These are phyloP conservation scores for Labeo calbasu DNA, from an alignment of 2,797 vertebrate species.

Conservation along the genomic window DNA sequence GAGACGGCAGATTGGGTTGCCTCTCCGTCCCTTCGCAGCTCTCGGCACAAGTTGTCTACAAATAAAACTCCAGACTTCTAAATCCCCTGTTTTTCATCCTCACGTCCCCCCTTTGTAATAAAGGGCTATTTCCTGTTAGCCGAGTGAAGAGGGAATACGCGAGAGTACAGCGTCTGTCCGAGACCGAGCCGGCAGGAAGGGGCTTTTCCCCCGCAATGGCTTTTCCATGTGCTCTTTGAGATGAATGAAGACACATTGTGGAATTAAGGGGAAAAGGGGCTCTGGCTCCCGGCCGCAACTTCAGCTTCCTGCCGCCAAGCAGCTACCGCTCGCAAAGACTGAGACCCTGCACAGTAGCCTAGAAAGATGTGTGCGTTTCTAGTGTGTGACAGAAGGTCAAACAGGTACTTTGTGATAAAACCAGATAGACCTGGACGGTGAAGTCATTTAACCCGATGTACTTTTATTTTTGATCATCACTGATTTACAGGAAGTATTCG, in stretches of 20 bases:
- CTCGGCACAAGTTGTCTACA: conserved; percentile 64
- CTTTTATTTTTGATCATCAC: neutral
- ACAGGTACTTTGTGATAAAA: neutral
- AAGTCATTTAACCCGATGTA: neutral
- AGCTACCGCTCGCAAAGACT: conserved; percentile 57
- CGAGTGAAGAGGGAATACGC: conserved; percentile 64
- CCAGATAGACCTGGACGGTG: neutral
- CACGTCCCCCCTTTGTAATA: conserved; percentile 63
- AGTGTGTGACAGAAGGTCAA: neutral
- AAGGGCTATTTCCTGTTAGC: conserved; percentile 68
- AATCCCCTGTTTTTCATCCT: conserved; percentile 59
- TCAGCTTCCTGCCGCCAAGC: conserved; percentile 62
- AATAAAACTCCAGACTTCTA: conserved; percentile 66
- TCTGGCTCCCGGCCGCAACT: conserved; percentile 55
- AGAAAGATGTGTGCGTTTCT: conserved; percentile 11
- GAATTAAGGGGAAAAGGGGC: conserved; percentile 60
- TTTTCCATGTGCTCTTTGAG: conserved; percentile 77
- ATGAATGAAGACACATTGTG: conserved; percentile 72
- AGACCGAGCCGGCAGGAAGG: conserved; percentile 73
- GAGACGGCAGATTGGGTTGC: conserved; percentile 58
- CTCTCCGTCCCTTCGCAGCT: conserved; percentile 41
- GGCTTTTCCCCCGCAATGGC: conserved; percentile 77
- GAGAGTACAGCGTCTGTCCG: conserved; percentile 68
- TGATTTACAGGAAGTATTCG: no score
- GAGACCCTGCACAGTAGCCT: conserved; percentile 55